Conservation (phyloP, 2,113 vertebrate species). For the Neopipo cinnamomea region DNA sequence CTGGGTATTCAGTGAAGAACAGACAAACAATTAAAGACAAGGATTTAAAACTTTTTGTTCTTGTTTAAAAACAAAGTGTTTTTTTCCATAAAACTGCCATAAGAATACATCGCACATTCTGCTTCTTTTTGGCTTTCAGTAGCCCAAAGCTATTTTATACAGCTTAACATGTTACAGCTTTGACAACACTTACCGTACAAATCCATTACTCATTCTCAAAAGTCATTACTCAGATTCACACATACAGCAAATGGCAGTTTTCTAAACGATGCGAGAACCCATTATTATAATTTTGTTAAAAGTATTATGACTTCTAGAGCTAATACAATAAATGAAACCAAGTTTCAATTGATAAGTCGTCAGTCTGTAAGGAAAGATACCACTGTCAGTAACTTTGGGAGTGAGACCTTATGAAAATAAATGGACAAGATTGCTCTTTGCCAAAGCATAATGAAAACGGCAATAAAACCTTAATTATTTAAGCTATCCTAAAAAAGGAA, state of each 20-base stretch:
- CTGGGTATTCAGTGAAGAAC: background rate
- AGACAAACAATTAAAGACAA: background rate
- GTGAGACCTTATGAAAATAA: background rate
- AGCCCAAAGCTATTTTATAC: background rate
- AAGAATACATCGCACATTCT: background rate
- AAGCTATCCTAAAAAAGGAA: background rate
- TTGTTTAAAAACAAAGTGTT: background rate
- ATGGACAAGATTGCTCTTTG: background rate
- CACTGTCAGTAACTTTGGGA: background rate
- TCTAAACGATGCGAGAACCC: background rate
- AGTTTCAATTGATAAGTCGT: background rate
- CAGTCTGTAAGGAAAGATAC: background rate
- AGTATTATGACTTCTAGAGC: background rate
- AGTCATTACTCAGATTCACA: background rate
- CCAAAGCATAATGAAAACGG: background rate
- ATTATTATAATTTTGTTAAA: background rate
- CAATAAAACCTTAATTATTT: background rate
- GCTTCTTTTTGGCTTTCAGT: background rate
- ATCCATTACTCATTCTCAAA: background rate
- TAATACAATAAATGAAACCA: background rate
- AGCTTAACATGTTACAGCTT: background rate
- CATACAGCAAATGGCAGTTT: background rate
- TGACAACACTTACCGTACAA: background rate
- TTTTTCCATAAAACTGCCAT: background rate
- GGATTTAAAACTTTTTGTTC: background rate